Evolutionary conservation across 1,140 invertebrate genomes (phyloP).

Genomic region (Aphelinus certus): DNA sequence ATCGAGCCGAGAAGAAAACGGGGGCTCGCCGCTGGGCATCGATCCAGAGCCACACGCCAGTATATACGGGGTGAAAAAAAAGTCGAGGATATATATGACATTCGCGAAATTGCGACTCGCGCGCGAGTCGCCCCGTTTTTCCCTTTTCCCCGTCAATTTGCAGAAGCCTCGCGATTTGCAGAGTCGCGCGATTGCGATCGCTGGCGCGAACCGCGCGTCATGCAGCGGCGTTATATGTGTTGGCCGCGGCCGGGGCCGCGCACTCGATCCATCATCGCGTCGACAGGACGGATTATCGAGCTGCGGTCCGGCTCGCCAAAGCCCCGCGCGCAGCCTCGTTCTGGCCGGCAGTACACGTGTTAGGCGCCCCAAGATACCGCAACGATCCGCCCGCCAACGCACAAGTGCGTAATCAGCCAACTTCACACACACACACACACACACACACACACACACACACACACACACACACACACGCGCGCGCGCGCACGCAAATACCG

Average conservation of each 20-base stretch:
- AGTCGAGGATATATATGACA: slow-evolving; percentile 7
- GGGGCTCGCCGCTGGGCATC: no score
- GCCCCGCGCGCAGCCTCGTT: slow-evolving; percentile 6
- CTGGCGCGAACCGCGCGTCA: slow-evolving; percentile 10
- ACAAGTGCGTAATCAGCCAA: no score
- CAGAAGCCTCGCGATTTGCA: neutral
- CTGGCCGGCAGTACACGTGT: neutral
- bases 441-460: no score
- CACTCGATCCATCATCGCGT: slow-evolving; percentile 62
- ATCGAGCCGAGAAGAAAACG: no score
- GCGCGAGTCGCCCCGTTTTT: neutral
- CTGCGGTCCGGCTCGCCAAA: slow-evolving; percentile 39
- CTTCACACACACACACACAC: no score
- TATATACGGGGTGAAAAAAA: no score
- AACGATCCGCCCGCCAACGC: no score
- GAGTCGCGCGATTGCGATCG: slow-evolving; percentile 9
- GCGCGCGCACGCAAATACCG: no score
- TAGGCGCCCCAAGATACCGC: no score
- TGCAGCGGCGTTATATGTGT: neutral
- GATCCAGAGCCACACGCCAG: no score
- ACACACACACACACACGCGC: no score
- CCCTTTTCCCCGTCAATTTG: neutral
- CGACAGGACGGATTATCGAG: slow-evolving; percentile 56
- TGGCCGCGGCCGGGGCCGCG: slow-evolving; percentile 27
- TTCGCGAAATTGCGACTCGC: neutral